Conservation (phyloP, 1,140 invertebrate genomes). For the Streblospio benedicti region DNA sequence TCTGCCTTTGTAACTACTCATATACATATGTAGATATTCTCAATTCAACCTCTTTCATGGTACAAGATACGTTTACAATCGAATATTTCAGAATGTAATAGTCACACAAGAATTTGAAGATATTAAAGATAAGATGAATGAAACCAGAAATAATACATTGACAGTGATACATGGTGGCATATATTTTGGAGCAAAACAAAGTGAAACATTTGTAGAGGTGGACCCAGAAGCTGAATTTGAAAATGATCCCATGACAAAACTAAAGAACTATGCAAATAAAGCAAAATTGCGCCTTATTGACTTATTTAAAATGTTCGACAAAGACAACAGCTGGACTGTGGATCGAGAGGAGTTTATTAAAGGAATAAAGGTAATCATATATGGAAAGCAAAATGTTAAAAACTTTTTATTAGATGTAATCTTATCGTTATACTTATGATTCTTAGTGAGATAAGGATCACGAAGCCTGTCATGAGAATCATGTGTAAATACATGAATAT, state of each 20-base stretch:
- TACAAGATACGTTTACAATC: too few species aligned
- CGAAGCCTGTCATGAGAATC: not conserved
- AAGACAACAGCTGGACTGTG: constrained; percentile 31
- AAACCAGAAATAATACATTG: not conserved
- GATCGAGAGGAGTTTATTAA: constrained; percentile 31
- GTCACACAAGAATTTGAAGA: not conserved
- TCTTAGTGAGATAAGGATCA: not conserved
- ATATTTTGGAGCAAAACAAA: not conserved
- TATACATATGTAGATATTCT: too few species aligned
- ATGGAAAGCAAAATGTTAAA: too few species aligned
- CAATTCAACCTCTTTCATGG: too few species aligned
- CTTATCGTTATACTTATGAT: too few species aligned
- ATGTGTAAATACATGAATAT: constrained; percentile 1
- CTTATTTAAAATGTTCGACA: constrained; percentile 37
- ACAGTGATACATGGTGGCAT: constrained; percentile 6
- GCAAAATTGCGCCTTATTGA: constrained; percentile 38
- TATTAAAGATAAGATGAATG: not conserved
- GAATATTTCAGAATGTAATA: constrained; percentile 5
- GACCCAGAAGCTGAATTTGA: constrained; percentile 25
- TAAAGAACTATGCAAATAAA: constrained; percentile 33
- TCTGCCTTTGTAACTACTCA: too few species aligned
- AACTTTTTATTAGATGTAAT: too few species aligned
- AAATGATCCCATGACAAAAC: constrained; percentile 38
- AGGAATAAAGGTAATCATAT: constrained; percentile 37
- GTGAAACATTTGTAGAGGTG: constrained; percentile 5